Conservation (phyloP, 2,888 invertebrate species). For the Drosophila ochracea region DNA sequence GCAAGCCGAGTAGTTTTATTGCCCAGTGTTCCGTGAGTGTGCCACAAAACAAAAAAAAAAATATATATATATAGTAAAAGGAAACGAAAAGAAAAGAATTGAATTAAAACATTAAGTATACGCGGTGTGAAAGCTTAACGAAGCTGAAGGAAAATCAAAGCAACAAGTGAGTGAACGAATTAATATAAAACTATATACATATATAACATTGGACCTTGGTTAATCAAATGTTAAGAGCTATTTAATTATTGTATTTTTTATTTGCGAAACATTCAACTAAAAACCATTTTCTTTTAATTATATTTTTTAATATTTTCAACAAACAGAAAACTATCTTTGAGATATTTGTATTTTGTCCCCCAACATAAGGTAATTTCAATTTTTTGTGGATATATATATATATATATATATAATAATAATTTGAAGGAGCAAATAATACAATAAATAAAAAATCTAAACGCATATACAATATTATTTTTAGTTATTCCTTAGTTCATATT, state of each 20-base stretch:
- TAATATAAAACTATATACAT: background rate
- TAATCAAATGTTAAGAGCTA: background rate
- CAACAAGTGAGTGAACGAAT: slow-evolving; percentile 47
- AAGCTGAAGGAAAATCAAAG: background rate
- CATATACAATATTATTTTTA: background rate
- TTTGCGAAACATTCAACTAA: background rate
- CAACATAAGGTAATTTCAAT: background rate
- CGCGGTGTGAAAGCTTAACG: slow-evolving; percentile 11
- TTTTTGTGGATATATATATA: no score
- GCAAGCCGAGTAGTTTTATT: slow-evolving; percentile 49
- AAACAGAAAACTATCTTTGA: background rate
- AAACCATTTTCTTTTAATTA: background rate
- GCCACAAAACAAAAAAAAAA: slow-evolving; percentile 12
- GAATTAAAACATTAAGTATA: slow-evolving; percentile 54
- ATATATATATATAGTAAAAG: no score
- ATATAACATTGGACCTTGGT: background rate
- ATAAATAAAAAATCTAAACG: background rate
- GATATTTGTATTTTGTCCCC: background rate
- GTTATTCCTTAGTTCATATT: background rate
- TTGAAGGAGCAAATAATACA: background rate
- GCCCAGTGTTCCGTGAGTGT: slow-evolving; percentile 53
- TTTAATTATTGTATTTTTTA: background rate
- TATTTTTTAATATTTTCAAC: background rate
- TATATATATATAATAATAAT: background rate
- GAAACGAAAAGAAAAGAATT: slow-evolving; percentile 12